phyloP scores from a whole-genome alignment of 2,113 vertebrate genomes.

The Phycodurus eques region DNA sequence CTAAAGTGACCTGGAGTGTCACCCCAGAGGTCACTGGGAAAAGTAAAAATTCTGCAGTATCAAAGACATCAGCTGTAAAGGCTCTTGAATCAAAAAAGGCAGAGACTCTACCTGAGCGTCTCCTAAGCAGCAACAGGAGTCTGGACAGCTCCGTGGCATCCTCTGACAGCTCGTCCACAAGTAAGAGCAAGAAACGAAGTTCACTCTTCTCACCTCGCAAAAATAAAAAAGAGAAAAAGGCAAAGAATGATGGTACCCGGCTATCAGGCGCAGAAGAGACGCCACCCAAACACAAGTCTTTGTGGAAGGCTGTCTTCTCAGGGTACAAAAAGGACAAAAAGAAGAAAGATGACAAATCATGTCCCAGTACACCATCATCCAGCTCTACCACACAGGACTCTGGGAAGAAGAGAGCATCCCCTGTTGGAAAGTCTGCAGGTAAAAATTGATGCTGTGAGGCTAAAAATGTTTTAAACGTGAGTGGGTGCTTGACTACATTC shows the following conservation, averaged over 20 bases:
- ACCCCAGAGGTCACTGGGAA: slow-evolving; percentile 52
- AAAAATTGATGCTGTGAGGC: background rate
- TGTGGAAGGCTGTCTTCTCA: slow-evolving; percentile 96
- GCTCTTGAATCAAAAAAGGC: slow-evolving; percentile 72
- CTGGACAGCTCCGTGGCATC: slow-evolving; percentile 88
- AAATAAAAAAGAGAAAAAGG: slow-evolving; percentile 94
- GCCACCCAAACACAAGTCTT: slow-evolving; percentile 83
- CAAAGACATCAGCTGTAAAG: slow-evolving; percentile 67
- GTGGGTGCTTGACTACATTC: background rate
- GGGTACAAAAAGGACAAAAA: slow-evolving; percentile 97
- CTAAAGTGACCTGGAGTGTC: slow-evolving; percentile 65
- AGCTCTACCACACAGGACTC: slow-evolving; percentile 86
- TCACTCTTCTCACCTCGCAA: slow-evolving; percentile 95
- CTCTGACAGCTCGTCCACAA: slow-evolving; percentile 81
- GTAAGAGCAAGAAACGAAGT: slow-evolving; percentile 90
- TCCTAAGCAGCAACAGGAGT: slow-evolving; percentile 74
- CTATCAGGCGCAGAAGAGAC: slow-evolving; percentile 77
- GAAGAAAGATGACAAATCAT: slow-evolving; percentile 89
- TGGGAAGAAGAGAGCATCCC: slow-evolving; percentile 75
- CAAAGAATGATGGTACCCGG: slow-evolving; percentile 81
- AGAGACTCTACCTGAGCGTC: slow-evolving; percentile 74
- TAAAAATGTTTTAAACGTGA: background rate
- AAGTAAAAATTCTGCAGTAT: slow-evolving; percentile 66
- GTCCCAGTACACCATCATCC: slow-evolving; percentile 88
- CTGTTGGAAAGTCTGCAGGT: slow-evolving; percentile 80